These are phyloP conservation scores for Microctonus brassicae DNA, from an alignment of 2,888 invertebrate species.

Conservation along the genomic window DNA sequence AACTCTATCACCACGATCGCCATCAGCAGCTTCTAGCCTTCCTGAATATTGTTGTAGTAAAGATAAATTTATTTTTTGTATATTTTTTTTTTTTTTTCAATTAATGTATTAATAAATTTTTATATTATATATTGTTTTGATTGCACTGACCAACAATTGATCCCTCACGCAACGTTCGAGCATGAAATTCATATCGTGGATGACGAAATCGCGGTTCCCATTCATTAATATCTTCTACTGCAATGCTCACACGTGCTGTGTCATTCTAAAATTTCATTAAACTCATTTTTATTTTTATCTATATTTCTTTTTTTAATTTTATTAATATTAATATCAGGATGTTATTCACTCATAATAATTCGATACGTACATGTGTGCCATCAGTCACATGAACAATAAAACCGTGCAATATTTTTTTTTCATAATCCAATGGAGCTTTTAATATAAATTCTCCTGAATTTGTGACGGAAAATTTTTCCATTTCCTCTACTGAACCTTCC, in stretches of 20 bases:
- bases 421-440: constrained; percentile 83
- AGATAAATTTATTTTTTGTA: constrained; percentile 1
- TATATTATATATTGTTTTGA: background rate
- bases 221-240: constrained; percentile 89
- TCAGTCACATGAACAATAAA: constrained; percentile 89
- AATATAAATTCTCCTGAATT: constrained; percentile 85
- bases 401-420: constrained; percentile 78
- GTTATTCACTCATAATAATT: background rate
- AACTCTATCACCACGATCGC: constrained; percentile 83
- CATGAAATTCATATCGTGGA: constrained; percentile 86
- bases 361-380: constrained; percentile 76
- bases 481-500: constrained; percentile 80
- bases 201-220: constrained; percentile 93
- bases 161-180: constrained; percentile 60
- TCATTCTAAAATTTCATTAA: constrained; percentile 78
- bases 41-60: constrained; percentile 68
- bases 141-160: constrained; percentile 59
- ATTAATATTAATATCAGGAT: too few relatives aligned
- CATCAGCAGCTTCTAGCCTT: constrained; percentile 88
- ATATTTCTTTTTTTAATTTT: too few relatives aligned
- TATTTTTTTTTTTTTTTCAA: background rate
- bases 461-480: constrained; percentile 83
- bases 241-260: constrained; percentile 84
- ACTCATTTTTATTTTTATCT: background rate
- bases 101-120: background rate